phyloP scores from a whole-genome alignment of 2,888 invertebrate species.

The Glyphotaelius pellucidus region DNA sequence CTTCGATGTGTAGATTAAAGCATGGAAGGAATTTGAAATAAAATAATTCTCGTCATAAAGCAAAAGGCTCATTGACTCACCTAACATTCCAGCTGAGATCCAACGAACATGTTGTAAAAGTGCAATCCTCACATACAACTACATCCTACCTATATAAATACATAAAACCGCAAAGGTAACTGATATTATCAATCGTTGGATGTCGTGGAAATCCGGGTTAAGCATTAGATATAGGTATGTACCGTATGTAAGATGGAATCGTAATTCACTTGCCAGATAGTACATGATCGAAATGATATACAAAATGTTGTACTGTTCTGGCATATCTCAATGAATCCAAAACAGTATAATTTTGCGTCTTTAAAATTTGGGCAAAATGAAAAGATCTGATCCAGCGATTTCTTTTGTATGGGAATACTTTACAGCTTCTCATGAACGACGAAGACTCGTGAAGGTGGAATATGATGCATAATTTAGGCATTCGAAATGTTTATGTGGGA shows the following conservation, averaged over 20 bases:
- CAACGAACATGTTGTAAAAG: background rate
- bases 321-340: no score
- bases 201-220: slow-evolving; percentile 31
- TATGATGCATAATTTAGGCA: background rate
- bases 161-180: slow-evolving; percentile 4
- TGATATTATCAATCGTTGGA: slow-evolving; percentile 25
- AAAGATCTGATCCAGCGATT: no score
- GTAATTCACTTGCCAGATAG: background rate
- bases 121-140: background rate
- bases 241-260: background rate
- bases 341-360: no score
- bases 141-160: background rate
- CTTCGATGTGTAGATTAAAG: background rate
- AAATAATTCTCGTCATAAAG: background rate
- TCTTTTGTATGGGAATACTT: no score
- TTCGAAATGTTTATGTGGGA: background rate
- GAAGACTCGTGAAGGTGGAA: background rate
- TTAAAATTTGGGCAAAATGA: no score
- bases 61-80: background rate
- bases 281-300: background rate
- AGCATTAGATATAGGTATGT: background rate
- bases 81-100: background rate
- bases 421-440: background rate
- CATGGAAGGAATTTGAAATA: background rate
- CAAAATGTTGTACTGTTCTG: background rate